These are phyloP conservation scores for Campaea margaritaria DNA, from an alignment of 2,888 invertebrate species.

Conservation along the genomic window DNA sequence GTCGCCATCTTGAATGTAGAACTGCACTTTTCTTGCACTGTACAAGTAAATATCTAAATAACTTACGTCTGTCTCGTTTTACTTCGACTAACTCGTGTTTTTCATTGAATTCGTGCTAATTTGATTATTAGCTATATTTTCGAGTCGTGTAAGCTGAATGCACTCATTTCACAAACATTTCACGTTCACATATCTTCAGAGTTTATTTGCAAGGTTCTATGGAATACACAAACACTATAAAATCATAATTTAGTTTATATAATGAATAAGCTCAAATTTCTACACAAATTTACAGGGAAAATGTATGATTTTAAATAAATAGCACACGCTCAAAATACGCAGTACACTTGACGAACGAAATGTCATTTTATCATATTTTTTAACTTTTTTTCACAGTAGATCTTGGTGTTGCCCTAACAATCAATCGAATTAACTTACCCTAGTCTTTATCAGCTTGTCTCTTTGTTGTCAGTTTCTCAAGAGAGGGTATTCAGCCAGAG, in stretches of 20 bases:
- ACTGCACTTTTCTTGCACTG: conserved; percentile 35
- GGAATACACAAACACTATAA: background rate
- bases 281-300: background rate
- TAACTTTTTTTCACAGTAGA: too few species aligned
- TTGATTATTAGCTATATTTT: background rate
- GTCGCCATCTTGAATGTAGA: conserved; percentile 74
- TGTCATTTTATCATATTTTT: too few species aligned
- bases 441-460: too few species aligned
- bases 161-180: conserved; percentile 32
- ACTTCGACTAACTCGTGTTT: conserved; percentile 9
- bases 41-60: conserved; percentile 2
- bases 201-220: conserved; percentile 16
- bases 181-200: conserved; percentile 41
- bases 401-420: too few species aligned
- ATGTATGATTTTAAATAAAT: conserved; percentile 20
- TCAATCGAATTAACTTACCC: too few species aligned
- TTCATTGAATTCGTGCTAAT: conserved; percentile 15
- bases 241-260: background rate
- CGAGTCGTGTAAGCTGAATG: conserved; percentile 27
- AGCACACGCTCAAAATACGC: conserved; percentile 67
- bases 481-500: too few species aligned
- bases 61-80: conserved; percentile 68
- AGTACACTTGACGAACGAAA: conserved; percentile 47
- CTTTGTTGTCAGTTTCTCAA: too few species aligned
- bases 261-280: background rate